Conservation (phyloP, 2,888 invertebrate species). For the Odontothrips loti region DNA sequence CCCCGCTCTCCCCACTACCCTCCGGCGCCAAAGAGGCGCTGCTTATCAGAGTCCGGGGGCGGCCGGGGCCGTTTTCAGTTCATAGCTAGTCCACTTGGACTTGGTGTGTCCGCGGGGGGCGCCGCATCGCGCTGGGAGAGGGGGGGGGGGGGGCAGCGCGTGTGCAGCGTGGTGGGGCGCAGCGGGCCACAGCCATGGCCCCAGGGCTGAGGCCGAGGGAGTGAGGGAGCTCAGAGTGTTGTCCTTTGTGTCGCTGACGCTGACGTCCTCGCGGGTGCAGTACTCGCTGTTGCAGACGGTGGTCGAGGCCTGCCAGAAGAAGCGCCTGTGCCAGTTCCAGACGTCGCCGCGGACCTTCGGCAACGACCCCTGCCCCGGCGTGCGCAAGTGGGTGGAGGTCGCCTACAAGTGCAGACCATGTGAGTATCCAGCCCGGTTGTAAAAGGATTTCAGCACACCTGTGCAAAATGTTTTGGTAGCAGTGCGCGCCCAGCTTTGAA, state of each 20-base stretch:
- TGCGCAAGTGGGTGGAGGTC: slow-evolving; percentile 89
- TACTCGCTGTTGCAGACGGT: slow-evolving; percentile 91
- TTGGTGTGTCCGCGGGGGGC: not conserved
- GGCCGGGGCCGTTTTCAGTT: not conserved
- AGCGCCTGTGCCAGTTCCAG: slow-evolving; percentile 83
- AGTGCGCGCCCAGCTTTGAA: no score
- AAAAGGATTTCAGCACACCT: no score
- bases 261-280: slow-evolving; percentile 52
- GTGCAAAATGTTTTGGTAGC: no score
- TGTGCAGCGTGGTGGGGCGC: no score
- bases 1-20: no score
- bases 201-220: no score
- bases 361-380: slow-evolving; percentile 87
- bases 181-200: no score
- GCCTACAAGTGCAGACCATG: slow-evolving; percentile 96
- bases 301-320: slow-evolving; percentile 90
- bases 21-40: no score
- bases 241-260: no score
- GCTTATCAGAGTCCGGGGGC: not conserved
- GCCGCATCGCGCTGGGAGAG: not conserved
- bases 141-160: not conserved
- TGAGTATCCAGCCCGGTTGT: slow-evolving; percentile 55
- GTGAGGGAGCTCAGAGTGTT: no score
- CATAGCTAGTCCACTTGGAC: not conserved
- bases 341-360: slow-evolving; percentile 84